These are phyloP conservation scores for Toxotes chatareus DNA, from an alignment of 2,113 vertebrate species.

Conservation along the genomic window DNA sequence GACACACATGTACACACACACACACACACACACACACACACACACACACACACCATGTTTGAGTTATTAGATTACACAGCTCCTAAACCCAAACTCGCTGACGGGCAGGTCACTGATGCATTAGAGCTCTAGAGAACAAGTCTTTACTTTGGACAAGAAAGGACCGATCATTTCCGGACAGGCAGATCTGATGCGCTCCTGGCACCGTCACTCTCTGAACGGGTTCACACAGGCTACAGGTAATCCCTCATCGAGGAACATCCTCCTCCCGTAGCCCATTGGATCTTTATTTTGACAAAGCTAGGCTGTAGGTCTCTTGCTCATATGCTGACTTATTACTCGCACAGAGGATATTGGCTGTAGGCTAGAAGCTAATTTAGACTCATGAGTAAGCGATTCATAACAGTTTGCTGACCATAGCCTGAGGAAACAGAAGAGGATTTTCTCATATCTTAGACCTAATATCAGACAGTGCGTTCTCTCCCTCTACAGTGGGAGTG, in stretches of 20 bases:
- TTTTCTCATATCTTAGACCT: neutral
- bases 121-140: neutral
- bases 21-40: neutral
- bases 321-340: constrained; percentile 35
- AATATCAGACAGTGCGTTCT: constrained; percentile 14
- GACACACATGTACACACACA: too few relatives aligned
- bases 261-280: constrained; percentile 37
- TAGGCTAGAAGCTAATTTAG: constrained; percentile 30
- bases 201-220: neutral
- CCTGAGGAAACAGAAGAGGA: neutral
- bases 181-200: constrained; percentile 28
- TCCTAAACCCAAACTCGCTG: neutral
- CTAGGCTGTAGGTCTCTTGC: constrained; percentile 27
- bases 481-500: constrained; percentile 48
- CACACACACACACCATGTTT: neutral
- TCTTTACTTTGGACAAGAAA: constrained; percentile 14
- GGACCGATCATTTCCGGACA: constrained; percentile 36
- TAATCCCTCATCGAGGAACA: constrained; percentile 37
- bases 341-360: constrained; percentile 10
- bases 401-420: constrained; percentile 39
- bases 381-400: constrained; percentile 70
- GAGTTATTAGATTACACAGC: neutral
- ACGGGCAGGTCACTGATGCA: neutral
- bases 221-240: constrained; percentile 56
- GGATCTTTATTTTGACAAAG: constrained; percentile 43